Evolutionary conservation across 2,888 invertebrate genomes (phyloP), one percentile per base, ranked within the genome.

Genomic region (Platynereis dumerilii): DNA sequence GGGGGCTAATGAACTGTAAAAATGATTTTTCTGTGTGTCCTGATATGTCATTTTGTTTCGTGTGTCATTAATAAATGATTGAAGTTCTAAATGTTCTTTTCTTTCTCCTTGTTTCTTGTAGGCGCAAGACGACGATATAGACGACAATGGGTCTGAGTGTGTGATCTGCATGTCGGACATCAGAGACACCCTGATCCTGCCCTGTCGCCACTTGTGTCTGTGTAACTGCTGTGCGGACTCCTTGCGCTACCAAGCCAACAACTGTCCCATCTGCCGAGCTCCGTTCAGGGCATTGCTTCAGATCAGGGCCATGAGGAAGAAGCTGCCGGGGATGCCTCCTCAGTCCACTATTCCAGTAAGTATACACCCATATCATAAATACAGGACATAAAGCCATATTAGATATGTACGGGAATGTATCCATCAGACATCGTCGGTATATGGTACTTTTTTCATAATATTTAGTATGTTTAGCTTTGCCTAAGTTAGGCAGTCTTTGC

Each of bases 131-230:
- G 74, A 74, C 12, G 74, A 74, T 26, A 58, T 72, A 2, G 84
- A 84, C 29, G 83, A 83, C 70, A 81, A 77, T 66, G 96, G 96
- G 1, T 93, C 95, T 0, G 99, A 99, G 85, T 99, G 99, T 86
- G 97, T 99, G 44, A 98, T 99, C 80, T 99, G 99, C 84, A 97
- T 99, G 96, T 95, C 94, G 77, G 98, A 99, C 82, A 92, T 94
- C 22, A 88, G 98, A 2, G 98, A 99, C 85, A 99, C 98, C 0
- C 87, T 99, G 60, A 98, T 99, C 77, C 87, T 99, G 77, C 98
- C 99, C 0, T 99, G 99, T 83, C 88, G 94, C 34, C 99, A 99
- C 86, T 88, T 99, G 62, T 99, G 98, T 82, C 87, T 99, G 69
- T 99, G 98, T 85, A 94, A 96, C 86, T 92, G 92, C 0, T 99